Evolutionary conservation across 2,113 vertebrate species (phyloP).

Genomic region (Eretmochelys imbricata): DNA sequence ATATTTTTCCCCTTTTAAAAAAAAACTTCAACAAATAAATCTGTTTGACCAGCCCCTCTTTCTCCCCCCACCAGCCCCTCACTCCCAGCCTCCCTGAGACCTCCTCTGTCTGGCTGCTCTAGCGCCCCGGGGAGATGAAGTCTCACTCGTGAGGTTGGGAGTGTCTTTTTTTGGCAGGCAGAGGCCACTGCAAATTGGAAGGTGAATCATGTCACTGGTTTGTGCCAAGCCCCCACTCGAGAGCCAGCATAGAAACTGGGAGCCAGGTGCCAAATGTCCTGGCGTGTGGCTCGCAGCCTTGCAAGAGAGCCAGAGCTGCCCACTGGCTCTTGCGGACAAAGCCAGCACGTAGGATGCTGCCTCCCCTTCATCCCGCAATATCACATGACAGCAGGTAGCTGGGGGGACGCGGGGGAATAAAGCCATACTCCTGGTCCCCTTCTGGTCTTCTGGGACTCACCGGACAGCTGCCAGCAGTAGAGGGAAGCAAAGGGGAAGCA

Average conservation of each 20-base stretch:
- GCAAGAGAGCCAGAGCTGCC: background rate
- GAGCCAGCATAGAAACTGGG: background rate
- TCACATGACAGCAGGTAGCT: background rate
- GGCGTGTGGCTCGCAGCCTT: background rate
- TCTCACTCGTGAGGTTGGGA: background rate
- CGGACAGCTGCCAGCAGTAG: background rate
- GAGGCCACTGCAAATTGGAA: background rate
- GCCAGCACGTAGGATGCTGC: background rate
- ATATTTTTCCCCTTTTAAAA: background rate
- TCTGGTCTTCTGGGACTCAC: background rate
- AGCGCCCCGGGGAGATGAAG: too few species aligned
- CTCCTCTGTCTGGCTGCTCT: background rate
- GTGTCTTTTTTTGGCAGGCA: background rate
- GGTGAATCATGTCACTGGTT: background rate
- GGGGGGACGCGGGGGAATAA: rapidly evolving
- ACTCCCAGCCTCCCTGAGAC: background rate
- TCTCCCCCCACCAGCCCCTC: background rate
- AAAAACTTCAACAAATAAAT: background rate
- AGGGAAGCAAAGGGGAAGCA: background rate
- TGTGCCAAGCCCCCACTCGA: background rate
- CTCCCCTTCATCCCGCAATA: background rate
- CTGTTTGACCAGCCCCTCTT: background rate
- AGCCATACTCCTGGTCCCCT: background rate
- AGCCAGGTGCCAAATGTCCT: background rate
- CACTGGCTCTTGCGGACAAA: background rate